Conservation (phyloP, 1,140 invertebrate species). For the Microplitis demolitor region DNA sequence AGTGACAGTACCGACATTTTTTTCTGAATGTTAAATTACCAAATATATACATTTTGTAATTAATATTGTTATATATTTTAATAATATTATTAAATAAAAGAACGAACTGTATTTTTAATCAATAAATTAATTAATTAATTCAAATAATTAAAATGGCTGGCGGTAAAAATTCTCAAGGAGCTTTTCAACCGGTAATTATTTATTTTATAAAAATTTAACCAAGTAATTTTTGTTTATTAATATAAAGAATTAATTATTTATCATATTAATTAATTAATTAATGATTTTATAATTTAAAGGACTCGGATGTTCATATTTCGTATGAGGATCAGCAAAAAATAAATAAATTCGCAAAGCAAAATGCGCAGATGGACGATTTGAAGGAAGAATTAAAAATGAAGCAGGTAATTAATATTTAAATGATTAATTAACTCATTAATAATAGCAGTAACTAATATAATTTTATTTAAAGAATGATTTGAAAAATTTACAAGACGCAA, state of each 20-base stretch:
- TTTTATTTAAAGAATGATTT: slow-evolving; percentile 73
- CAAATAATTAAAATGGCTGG: slow-evolving; percentile 43
- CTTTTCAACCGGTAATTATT: slow-evolving; percentile 50
- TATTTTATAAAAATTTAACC: slow-evolving; percentile 10
- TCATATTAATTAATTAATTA: background rate
- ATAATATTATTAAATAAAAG: too few species aligned
- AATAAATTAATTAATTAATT: slow-evolving; percentile 4
- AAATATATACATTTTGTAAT: too few species aligned
- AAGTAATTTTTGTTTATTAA: slow-evolving; percentile 2
- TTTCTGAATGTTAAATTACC: background rate
- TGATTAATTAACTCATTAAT: background rate
- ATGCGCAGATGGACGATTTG: slow-evolving; percentile 88
- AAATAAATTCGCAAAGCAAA: slow-evolving; percentile 92
- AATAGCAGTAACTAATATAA: background rate
- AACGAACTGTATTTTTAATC: background rate
- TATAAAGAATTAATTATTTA: background rate
- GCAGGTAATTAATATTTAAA: slow-evolving; percentile 63
- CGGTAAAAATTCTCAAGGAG: slow-evolving; percentile 47
- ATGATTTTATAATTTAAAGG: slow-evolving; percentile 64
- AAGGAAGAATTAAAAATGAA: slow-evolving; percentile 90
- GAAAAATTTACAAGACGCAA: slow-evolving; percentile 91
- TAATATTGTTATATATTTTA: too few species aligned
- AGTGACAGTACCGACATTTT: background rate
- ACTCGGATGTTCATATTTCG: slow-evolving; percentile 91
- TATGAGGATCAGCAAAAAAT: slow-evolving; percentile 98